Evolutionary conservation across 2,113 vertebrate species (phyloP).

Genomic region (Clarias magur): DNA sequence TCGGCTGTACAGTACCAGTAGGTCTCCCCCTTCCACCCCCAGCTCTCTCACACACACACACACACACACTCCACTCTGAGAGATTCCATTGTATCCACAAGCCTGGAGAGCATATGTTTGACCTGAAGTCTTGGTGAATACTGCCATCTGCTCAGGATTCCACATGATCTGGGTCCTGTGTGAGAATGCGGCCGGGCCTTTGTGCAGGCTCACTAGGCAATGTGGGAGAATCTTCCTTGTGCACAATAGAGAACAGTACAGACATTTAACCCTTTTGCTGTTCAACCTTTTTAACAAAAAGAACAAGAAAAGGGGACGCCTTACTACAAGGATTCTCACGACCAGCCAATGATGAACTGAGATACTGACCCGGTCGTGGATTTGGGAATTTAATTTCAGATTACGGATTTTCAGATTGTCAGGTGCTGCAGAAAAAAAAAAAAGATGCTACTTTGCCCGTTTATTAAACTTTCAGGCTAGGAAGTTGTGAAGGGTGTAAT

Average conservation of each 20-base stretch:
- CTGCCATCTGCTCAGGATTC: conserved; percentile 57
- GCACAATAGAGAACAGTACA: conserved; percentile 53
- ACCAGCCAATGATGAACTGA: conserved; percentile 37
- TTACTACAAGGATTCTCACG: conserved; percentile 22
- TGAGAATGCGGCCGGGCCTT: conserved; percentile 52
- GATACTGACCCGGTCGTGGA: conserved; percentile 29
- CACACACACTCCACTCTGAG: conserved; percentile 13
- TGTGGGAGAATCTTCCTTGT: conserved; percentile 54
- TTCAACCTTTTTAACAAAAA: background rate
- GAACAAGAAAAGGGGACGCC: background rate
- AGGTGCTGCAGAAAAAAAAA: background rate
- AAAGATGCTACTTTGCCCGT: background rate
- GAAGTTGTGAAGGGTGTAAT: background rate
- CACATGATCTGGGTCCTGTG: conserved; percentile 49
- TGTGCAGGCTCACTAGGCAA: conserved; percentile 53
- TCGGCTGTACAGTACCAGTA: conserved; percentile 44
- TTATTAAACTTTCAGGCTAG: background rate
- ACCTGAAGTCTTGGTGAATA: conserved; percentile 50
- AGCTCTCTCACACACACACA: background rate
- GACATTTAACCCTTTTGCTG: conserved; percentile 49
- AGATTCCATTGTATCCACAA: conserved; percentile 47
- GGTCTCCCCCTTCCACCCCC: conserved; percentile 16
- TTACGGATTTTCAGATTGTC: background rate
- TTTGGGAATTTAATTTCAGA: conserved; percentile 27
- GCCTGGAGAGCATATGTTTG: conserved; percentile 55